These are phyloP conservation scores for Zosterops japonicus DNA, from an alignment of 2,113 vertebrate species.

Conservation along the genomic window DNA sequence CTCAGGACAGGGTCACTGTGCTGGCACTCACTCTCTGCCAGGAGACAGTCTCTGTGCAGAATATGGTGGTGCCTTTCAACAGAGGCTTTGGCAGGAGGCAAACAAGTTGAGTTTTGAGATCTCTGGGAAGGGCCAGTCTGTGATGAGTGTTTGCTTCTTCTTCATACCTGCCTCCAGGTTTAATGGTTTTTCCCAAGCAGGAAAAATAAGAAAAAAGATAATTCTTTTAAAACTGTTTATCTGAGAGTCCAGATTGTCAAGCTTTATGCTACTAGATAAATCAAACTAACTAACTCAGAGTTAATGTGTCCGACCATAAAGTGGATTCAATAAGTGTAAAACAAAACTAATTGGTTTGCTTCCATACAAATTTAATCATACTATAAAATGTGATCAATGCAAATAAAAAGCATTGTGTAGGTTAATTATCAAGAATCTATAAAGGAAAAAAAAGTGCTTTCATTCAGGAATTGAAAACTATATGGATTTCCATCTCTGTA, in stretches of 20 bases:
- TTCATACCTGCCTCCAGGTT: background rate
- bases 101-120: background rate
- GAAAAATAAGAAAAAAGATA: slow-evolving; percentile 21
- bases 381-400: slow-evolving; percentile 81
- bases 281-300: slow-evolving; percentile 72
- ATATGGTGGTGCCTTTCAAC: background rate
- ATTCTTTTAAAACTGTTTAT: slow-evolving; percentile 18
- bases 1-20: background rate
- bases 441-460: slow-evolving; percentile 43
- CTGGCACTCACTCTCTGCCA: background rate
- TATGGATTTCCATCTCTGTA: background rate
- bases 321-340: slow-evolving; percentile 79
- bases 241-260: slow-evolving; percentile 30
- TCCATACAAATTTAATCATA: slow-evolving; percentile 82
- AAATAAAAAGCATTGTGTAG: slow-evolving; percentile 76
- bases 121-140: background rate
- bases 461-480: background rate
- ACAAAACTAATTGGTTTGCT: slow-evolving; percentile 82
- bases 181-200: background rate
- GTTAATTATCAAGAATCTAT: slow-evolving; percentile 73
- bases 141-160: background rate
- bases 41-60: background rate
- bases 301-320: slow-evolving; percentile 81
- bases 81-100: background rate
- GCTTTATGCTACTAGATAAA: slow-evolving; percentile 68